Base-by-base conservation (phyloP, 2,113 vertebrate genomes). In the Megaceryle maxima region DNA sequence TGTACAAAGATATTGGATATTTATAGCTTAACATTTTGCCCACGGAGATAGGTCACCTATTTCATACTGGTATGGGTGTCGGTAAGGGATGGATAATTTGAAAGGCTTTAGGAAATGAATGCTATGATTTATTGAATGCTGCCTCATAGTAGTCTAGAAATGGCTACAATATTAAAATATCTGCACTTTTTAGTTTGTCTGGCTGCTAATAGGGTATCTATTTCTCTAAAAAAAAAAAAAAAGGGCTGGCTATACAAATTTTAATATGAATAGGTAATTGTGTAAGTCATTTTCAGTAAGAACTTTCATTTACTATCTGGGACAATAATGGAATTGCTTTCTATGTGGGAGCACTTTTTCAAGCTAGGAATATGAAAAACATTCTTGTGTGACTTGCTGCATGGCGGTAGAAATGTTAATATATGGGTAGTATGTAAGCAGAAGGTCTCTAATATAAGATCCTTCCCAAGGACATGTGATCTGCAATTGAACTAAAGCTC, bases 301-400 rank as follows among this genome's bases (percentile, higher is more conserved):
- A 76, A 62, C 77, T 87, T 97, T 91, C 77, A 76, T 87, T 91
- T 95, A 35, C 82, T 96, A 33, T 84, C 70, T 89, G 53, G 84
- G 69, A 75, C 48, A 73, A 12, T 60, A 91, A 57, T 87, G 88
- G 68, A 87, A 53, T 80, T 76, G 48, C 69, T 69, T 50, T 69
- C 44, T 73, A 69, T 87, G 83, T 87, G 81, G 91, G 78, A 84
- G 91, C 67, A 73, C 29, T 81, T 82, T 89, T 83, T 85, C 21
- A 75, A 70, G 44, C 77, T 13, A 63, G 81, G 77, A 91, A 60
- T 59, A 81, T 37, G 80, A 74, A 88, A 92, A 97, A 94, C 87
- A 76, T 82, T 56, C 73, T 37, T 89, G 68, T 78, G 50, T 70
- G 59, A 75, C 72, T 50, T 70, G 29, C 59, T 81, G 74, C 62